Evolutionary conservation across 2,888 invertebrate genomes (phyloP), one percentile per base, ranked within the genome.

Genomic region (Lithophane leautieri): DNA sequence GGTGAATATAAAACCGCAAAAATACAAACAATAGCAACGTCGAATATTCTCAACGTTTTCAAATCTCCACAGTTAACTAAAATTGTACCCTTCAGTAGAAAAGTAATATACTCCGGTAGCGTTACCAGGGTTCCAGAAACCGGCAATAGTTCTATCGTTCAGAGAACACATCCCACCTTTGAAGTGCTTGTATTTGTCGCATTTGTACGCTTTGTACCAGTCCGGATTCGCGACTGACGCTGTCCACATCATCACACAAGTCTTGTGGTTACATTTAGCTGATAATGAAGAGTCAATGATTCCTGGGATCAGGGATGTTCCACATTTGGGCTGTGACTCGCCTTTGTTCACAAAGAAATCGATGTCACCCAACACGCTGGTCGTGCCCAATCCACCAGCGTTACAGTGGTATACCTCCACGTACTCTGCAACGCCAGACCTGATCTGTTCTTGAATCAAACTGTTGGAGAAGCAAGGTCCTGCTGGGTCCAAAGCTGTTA

Each of bases 281-380:
- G 95, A 94, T 86, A 94, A 93, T 0, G 94, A 88, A 0, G 95
- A 95, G 69, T 94, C 94, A 14, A 94, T 93, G 16, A 95, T 88
- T 0, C 92, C 93, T 16, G 96, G 95, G 44, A 96, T 86, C 2
- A 94, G 82, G 1, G 94, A 92, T 0, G 93, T 94, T 0, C 91
- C 92, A 85, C 97, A 97, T 34, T 97, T 95, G 0, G 97, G 97
- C 87, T 97, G 97, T 0, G 95, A 90, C 19, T 90, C 90, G 0
- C 97, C 97, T 56, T 97, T 97, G 86, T 97, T 97, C 2, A 97
- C 95, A 85, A 97, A 97, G 90, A 97, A 97, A 89, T 97, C 97
- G 9, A 96, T 92, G 69, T 97, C 97, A 0, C 96, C 97, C 52
- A 97, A 88, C 0, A 97, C 95, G 73, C 94, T 94, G 0, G 94